Evolutionary conservation across 2,888 invertebrate genomes (phyloP).

Genomic region (Xestia xanthographa): DNA sequence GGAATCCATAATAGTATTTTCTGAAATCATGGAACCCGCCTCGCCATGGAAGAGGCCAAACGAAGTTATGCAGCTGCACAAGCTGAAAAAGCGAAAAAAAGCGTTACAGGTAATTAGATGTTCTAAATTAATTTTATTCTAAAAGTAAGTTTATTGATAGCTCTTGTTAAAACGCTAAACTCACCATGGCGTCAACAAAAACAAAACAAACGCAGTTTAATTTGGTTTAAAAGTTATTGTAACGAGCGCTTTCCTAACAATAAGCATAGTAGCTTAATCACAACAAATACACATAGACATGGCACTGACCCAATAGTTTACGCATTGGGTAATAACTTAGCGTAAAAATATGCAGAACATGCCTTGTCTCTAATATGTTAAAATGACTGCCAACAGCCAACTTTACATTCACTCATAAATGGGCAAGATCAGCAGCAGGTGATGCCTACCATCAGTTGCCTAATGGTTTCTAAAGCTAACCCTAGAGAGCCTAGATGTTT

Average conservation of each 20-base stretch:
- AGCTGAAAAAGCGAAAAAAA: constrained; percentile 94
- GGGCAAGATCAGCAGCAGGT: background rate
- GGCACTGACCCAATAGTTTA: background rate
- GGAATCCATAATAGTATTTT: constrained; percentile 10
- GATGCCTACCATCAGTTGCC: background rate
- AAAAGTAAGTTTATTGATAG: background rate
- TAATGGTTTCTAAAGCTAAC: background rate
- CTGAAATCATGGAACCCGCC: constrained; percentile 80
- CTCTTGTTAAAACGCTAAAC: background rate
- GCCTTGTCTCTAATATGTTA: background rate
- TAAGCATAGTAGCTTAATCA: too few relatives aligned
- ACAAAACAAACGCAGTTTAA: constrained; percentile 28
- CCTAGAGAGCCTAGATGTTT: background rate
- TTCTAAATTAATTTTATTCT: background rate
- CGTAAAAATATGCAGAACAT: background rate
- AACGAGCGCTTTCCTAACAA: too few relatives aligned
- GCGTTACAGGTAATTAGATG: constrained; percentile 92
- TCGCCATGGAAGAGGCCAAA: constrained; percentile 92
- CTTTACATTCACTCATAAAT: background rate
- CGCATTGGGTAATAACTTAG: constrained; percentile 25
- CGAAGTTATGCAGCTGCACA: constrained; percentile 93
- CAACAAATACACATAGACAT: background rate
- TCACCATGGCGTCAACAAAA: background rate
- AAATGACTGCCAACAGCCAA: background rate
- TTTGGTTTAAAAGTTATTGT: background rate